Evolutionary conservation across 1,140 invertebrate species (phyloP).

Genomic region (Dufourea novaeangliae): DNA sequence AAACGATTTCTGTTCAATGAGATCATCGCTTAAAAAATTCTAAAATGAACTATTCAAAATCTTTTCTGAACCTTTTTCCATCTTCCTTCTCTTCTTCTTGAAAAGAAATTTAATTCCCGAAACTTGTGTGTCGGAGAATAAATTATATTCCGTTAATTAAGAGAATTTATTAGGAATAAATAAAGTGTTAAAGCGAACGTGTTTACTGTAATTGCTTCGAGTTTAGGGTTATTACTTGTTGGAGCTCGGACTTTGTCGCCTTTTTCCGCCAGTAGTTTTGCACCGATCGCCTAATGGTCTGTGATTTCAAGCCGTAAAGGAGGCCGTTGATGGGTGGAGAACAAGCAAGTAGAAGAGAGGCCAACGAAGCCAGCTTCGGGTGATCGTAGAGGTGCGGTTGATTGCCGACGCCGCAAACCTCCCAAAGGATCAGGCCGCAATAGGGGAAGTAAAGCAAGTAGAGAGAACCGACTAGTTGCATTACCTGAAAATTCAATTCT

Average conservation of each 20-base stretch:
- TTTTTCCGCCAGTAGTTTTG: constrained; percentile 91
- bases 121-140: no score
- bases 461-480: constrained; percentile 87
- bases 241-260: constrained; percentile 89
- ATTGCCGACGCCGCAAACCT: constrained; percentile 75
- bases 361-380: constrained; percentile 83
- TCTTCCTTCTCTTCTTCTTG: neutral
- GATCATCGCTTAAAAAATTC: neutral
- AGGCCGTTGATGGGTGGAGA: constrained; percentile 88
- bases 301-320: constrained; percentile 89
- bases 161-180: no score
- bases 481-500: constrained; percentile 69
- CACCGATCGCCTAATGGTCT: constrained; percentile 86
- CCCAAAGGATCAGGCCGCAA: constrained; percentile 87
- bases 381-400: constrained; percentile 76
- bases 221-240: constrained; percentile 81
- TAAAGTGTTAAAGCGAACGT: no score
- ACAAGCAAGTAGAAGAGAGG: constrained; percentile 85
- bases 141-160: no score
- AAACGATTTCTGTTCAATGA: neutral
- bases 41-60: no score
- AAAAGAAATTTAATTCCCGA: neutral
- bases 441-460: constrained; percentile 88
- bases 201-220: neutral
- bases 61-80: no score